phyloP scores from a whole-genome alignment of 1,140 invertebrate species.

The Eumeta japonica region DNA sequence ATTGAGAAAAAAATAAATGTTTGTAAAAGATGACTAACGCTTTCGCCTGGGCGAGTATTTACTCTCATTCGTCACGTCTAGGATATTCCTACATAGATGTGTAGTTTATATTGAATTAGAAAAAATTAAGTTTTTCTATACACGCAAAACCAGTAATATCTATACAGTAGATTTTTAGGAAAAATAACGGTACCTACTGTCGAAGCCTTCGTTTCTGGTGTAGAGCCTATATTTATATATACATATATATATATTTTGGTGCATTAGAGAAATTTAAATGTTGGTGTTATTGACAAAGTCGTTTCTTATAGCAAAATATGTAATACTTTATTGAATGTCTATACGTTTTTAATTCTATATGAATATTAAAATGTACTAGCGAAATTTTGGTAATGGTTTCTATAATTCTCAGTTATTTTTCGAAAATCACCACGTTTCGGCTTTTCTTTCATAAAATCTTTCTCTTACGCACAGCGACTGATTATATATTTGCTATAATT shows the following conservation, averaged over 20 bases:
- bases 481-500: neutral
- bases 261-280: slow-evolving; percentile 29
- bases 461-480: neutral
- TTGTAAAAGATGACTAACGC: neutral
- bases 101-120: neutral
- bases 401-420: slow-evolving; percentile 9
- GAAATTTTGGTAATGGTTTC: slow-evolving; percentile 10
- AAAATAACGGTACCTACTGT: slow-evolving; percentile 41
- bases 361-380: slow-evolving; percentile 27
- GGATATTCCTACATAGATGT: neutral
- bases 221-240: slow-evolving; percentile 39
- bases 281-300: slow-evolving; percentile 10
- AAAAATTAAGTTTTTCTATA: neutral
- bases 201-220: slow-evolving; percentile 30
- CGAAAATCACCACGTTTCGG: no score
- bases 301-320: slow-evolving; percentile 30
- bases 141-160: neutral
- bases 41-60: slow-evolving; percentile 7
- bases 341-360: slow-evolving; percentile 22
- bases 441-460: no score
- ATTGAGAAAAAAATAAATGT: neutral
- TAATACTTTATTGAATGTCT: slow-evolving; percentile 20
- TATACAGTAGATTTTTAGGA: slow-evolving; percentile 9
- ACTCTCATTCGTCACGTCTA: slow-evolving; percentile 3
- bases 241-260: slow-evolving; percentile 25